A percentile compares a stretch with the other conserved stretches of the same genome.
These are phyloP conservation scores for Hypomesus transpacificus DNA, from an alignment of 2,113 vertebrate species.

Conservation along the genomic window DNA sequence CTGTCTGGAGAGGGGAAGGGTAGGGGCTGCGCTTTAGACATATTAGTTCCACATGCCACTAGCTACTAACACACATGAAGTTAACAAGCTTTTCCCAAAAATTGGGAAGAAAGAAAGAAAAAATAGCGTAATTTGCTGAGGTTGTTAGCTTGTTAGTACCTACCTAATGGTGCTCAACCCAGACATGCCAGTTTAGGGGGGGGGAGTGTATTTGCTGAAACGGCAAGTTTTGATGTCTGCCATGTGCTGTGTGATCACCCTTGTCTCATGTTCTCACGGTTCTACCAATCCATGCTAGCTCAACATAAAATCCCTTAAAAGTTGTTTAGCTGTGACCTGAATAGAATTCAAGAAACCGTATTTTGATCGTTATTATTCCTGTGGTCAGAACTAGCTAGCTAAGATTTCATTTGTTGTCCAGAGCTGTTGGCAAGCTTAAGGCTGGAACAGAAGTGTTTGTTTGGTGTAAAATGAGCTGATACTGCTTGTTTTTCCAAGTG, in stretches of 20 bases:
- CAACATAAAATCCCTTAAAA: neutral
- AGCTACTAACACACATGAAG: slow-evolving; percentile 58
- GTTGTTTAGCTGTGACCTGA: neutral
- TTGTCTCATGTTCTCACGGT: slow-evolving; percentile 21
- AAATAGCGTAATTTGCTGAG: slow-evolving; percentile 58
- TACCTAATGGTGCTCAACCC: slow-evolving; percentile 49
- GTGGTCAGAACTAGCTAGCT: too few relatives aligned
- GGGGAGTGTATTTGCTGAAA: slow-evolving; percentile 40
- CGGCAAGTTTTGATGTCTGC: slow-evolving; percentile 34
- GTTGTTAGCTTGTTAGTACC: slow-evolving; percentile 57
- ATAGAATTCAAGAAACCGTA: too few relatives aligned
- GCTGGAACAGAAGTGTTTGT: slow-evolving; percentile 44
- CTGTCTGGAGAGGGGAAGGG: slow-evolving; percentile 32
- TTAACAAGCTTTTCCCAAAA: slow-evolving; percentile 50
- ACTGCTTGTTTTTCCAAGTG: slow-evolving; percentile 68
- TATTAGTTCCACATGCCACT: slow-evolving; percentile 68
- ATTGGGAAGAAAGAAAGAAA: slow-evolving; percentile 48
- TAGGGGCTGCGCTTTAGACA: slow-evolving; percentile 19
- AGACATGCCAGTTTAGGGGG: slow-evolving; percentile 41
- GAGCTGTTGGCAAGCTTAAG: slow-evolving; percentile 7
- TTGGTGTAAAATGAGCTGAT: slow-evolving; percentile 60
- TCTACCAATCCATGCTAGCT: neutral
- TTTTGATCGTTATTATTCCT: too few relatives aligned
- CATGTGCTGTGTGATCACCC: slow-evolving; percentile 27
- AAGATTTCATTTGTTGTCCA: slow-evolving; percentile 18